Base-by-base conservation (phyloP, 2,797 vertebrate species). In the Platyrinchus mystaceus region DNA sequence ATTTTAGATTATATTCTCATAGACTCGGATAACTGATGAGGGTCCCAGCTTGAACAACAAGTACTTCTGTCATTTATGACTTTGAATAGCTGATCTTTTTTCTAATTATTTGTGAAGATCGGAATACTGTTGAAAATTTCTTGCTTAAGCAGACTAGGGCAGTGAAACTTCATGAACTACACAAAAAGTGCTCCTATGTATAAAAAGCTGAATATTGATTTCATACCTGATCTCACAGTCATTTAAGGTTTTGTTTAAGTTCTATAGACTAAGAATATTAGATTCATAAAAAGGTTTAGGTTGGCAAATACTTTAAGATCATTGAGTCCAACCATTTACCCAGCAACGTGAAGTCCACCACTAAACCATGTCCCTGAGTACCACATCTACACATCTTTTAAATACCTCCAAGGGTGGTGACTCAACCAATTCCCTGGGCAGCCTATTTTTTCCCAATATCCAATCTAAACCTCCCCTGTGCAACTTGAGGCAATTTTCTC, bases 1-100 rank as follows among this genome's bases (percentile, higher is more conserved):
- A 78, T 92, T 95, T 95, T 92, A 79, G 71, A 90, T 75, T 66
- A 66, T 56, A 84, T 78, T 91, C 41, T 82, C 44, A 81, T 55
- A 84, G 55, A 78, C 2, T 8, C 24, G 41, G 62, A 46, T 94
- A 69, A 85, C 67, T 4, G 0, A 44, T 76, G 63, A 79, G 41
- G 24, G 12, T 71, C 59, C 49, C 44, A 82, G 49, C 24, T 87
- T 82, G 70, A 94, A 34, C 22, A 78, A 34, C 85, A 94, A 76
- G 56, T 64, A 63, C 16, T 90, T 90, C 32, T 55, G 14, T 52
- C 63, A 59, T 76, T 90, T 77, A 24, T 93, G 47, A 86, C 67
- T 93, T 91, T 84, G 39, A 96, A 91, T 84, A 91, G 44, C 32
- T 85, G n/a, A 13, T 82, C 20, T 12, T 84, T 91, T 84, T 85